A percentile compares a stretch with the other conserved stretches of the same genome.
Evolutionary conservation across 2,113 vertebrate genomes (phyloP).

Genomic region (Xiphias gladius): DNA sequence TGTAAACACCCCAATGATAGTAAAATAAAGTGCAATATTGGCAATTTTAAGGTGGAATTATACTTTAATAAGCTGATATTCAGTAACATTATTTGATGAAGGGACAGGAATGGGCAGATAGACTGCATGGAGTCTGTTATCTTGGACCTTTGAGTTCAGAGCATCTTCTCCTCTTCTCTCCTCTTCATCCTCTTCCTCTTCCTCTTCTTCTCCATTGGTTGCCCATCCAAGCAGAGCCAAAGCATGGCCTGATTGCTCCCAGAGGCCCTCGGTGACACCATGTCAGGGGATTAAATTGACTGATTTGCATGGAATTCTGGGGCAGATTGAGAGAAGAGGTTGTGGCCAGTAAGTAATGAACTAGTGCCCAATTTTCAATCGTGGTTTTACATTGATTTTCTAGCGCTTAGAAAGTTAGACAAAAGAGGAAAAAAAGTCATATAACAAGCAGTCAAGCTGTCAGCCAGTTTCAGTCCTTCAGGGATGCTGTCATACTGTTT

Average conservation of each 20-base stretch:
- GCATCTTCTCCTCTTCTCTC: conserved; percentile 35
- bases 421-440: conserved; percentile 12
- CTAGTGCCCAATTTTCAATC: conserved; percentile 12
- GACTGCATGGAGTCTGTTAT: conserved; percentile 12
- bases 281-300: conserved; percentile 73
- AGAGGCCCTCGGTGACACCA: conserved; percentile 59
- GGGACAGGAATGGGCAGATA: conserved; percentile 22
- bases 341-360: conserved; percentile 20
- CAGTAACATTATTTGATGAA: background rate
- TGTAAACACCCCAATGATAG: background rate
- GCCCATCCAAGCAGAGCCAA: conserved; percentile 56
- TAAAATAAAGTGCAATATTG: background rate
- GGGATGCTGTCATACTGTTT: conserved; percentile 33
- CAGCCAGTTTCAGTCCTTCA: conserved; percentile 37
- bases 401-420: conserved; percentile 28
- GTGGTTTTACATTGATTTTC: conserved; percentile 16
- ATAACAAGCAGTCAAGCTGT: conserved; percentile 16
- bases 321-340: conserved; percentile 11
- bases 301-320: conserved; percentile 67
- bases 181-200: background rate
- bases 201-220: conserved; percentile 29
- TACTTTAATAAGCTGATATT: background rate
- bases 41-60: background rate
- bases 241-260: conserved; percentile 61
- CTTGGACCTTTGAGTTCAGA: conserved; percentile 13